Conservation (phyloP, 2,797 vertebrate species). For the Parauchenoglanis punctatus region DNA sequence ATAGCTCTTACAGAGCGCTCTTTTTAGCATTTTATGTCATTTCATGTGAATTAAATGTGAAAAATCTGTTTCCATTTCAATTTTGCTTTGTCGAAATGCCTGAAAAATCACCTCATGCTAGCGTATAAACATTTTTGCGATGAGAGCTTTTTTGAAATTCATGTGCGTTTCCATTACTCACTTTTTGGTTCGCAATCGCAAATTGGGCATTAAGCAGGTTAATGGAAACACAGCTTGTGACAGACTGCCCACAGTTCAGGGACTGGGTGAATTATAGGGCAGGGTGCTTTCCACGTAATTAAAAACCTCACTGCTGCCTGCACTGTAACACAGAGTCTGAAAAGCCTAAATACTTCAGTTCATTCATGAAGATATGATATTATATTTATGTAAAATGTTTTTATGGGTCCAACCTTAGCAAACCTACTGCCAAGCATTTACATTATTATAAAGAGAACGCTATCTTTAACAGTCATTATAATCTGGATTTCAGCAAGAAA, state of each 20-base stretch:
- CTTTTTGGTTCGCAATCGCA: no score
- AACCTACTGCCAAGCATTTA: not conserved
- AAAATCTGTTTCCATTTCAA: no score
- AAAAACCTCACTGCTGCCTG: conserved; percentile 13
- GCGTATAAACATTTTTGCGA: no score
- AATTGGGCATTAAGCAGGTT: no score
- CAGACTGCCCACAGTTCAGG: conserved; percentile 4
- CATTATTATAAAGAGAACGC: not conserved
- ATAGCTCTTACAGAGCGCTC: no score
- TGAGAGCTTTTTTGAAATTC: no score
- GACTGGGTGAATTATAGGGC: conserved; percentile 17
- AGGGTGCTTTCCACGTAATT: conserved; percentile 7
- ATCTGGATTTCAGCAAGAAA: not conserved
- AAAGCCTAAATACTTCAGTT: not conserved
- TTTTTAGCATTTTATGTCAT: no score
- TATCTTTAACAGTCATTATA: not conserved
- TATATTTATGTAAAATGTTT: not conserved
- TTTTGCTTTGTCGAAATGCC: no score
- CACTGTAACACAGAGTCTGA: not conserved
- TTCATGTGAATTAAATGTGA: no score
- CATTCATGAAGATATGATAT: not conserved
- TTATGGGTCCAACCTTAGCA: not conserved
- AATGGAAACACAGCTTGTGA: not conserved
- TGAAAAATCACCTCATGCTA: no score
- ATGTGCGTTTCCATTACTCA: no score